phyloP scores from a whole-genome alignment of 53 echinoderm and acorn worm genomes.

The Apostichopus leukothele region DNA sequence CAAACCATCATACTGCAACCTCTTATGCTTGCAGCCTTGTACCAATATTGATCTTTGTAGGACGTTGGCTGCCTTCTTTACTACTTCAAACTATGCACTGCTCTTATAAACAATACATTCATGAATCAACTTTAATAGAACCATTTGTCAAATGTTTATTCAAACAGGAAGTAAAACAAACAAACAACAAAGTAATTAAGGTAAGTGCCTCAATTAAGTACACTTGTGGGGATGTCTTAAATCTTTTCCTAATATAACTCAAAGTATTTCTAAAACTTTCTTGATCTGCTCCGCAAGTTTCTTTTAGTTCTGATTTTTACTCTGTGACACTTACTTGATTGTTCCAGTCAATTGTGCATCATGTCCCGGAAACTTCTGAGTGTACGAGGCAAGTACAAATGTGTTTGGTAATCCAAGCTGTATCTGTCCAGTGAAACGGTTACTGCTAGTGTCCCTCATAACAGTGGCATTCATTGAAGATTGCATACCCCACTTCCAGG shows the following conservation, averaged over 20 bases:
- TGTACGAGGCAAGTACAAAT: constrained; percentile 74
- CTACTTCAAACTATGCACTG: too few species aligned
- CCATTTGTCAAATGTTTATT: constrained; percentile 29
- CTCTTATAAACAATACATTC: not conserved
- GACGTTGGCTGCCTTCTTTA: too few species aligned
- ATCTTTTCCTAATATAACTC: too few species aligned
- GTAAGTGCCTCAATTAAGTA: not conserved
- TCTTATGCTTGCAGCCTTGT: too few species aligned
- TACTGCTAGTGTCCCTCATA: constrained; percentile 75
- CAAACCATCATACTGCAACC: too few species aligned
- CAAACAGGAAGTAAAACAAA: not conserved
- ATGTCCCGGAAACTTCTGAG: constrained; percentile 74
- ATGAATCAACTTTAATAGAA: not conserved
- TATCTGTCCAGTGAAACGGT: constrained; percentile 68
- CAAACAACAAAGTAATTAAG: too few species aligned
- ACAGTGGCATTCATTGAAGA: constrained; percentile 94
- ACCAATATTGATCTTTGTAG: too few species aligned
- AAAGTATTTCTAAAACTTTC: too few species aligned
- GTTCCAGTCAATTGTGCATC: constrained; percentile 70
- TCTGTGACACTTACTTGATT: constrained; percentile 76
- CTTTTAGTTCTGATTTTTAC: too few species aligned
- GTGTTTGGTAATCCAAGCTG: constrained; percentile 97
- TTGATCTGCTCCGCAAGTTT: too few species aligned
- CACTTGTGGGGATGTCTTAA: too few species aligned
- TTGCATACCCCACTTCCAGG: constrained; percentile 93